Conservation (phyloP, 2,113 vertebrate species). For the Apaloderma vittatum region DNA sequence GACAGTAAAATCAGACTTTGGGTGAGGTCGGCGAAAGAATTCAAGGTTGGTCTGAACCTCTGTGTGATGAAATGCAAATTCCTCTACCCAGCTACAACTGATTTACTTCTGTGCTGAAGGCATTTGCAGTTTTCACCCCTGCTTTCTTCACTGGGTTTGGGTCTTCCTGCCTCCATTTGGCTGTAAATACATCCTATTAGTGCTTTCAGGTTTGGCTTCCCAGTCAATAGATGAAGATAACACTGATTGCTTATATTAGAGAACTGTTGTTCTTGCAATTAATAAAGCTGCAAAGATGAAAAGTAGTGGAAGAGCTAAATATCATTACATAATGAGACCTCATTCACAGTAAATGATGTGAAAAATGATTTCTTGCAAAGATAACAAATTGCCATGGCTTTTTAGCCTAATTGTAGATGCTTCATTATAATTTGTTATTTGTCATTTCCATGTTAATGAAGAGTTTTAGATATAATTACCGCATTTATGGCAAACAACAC, state of each 20-base stretch:
- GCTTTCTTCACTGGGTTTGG: background rate
- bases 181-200: background rate
- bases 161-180: background rate
- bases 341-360: slow-evolving; percentile 43
- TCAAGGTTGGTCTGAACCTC: background rate
- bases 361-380: slow-evolving; percentile 47
- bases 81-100: background rate
- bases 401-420: slow-evolving; percentile 61
- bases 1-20: background rate
- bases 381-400: slow-evolving; percentile 37
- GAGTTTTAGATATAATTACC: slow-evolving; percentile 52
- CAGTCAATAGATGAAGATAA: background rate
- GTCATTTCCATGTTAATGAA: slow-evolving; percentile 64
- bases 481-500: slow-evolving; percentile 15
- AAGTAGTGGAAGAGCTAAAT: slow-evolving; percentile 39
- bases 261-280: slow-evolving; percentile 14
- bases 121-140: background rate
- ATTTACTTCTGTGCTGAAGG: background rate
- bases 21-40: background rate
- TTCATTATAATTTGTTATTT: slow-evolving; percentile 66
- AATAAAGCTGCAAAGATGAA: slow-evolving; percentile 31
- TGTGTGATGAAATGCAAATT: background rate
- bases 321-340: slow-evolving; percentile 40
- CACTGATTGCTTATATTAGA: background rate
- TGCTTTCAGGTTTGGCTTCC: background rate